phyloP scores from a whole-genome alignment of 2,797 vertebrate genomes.

The Stomatorhinus walkeri region DNA sequence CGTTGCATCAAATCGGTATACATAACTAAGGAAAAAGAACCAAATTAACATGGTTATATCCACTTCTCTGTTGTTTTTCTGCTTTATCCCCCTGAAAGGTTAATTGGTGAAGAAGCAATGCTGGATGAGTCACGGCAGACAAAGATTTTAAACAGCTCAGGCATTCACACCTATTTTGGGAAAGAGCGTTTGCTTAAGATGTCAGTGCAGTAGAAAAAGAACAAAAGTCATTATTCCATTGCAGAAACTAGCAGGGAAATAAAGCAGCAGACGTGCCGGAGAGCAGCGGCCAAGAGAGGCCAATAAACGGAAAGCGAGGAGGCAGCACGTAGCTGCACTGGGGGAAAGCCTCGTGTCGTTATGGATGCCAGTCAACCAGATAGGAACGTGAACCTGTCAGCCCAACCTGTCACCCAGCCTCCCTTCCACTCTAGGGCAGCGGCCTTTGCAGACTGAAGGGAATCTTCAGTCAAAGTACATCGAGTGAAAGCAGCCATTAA shows the following conservation, averaged over 20 bases:
- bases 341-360: constrained; percentile 26
- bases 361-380: constrained; percentile 34
- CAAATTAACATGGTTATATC: constrained; percentile 34
- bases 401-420: constrained; percentile 22
- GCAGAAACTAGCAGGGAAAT: neutral
- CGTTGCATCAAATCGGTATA: neutral
- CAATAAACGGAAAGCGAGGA: constrained; percentile 21
- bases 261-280: constrained; percentile 7
- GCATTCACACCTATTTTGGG: constrained; percentile 48
- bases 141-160: constrained; percentile 53
- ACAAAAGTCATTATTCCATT: constrained; percentile 32
- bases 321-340: constrained; percentile 23
- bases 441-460: constrained; percentile 8
- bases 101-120: constrained; percentile 57
- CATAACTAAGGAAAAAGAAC: constrained; percentile 30
- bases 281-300: constrained; percentile 23
- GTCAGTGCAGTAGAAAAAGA: constrained; percentile 14
- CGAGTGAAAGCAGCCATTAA: constrained; percentile 8
- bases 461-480: constrained; percentile 21
- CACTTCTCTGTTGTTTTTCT: constrained; percentile 26
- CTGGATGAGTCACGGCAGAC: constrained; percentile 51
- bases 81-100: constrained; percentile 52
- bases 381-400: constrained; percentile 21
- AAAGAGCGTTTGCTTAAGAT: constrained; percentile 28
- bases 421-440: neutral